Base-by-base conservation (phyloP, 2,888 invertebrate species). In the Xanthostigma xanthostigma region DNA sequence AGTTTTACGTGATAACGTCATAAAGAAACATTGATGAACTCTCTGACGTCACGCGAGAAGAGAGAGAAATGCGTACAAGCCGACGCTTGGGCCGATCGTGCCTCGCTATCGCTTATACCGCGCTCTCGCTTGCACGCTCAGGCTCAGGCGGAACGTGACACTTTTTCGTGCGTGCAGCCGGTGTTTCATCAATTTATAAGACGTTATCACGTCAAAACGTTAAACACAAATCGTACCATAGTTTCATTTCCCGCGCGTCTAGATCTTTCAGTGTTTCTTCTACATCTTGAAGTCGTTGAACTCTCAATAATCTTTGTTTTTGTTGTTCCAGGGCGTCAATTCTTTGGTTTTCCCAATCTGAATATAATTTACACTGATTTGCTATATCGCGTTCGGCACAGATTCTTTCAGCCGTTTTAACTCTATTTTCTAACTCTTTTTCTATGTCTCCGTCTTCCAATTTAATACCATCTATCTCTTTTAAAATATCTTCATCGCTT, bases 281-380 rank as follows among this genome's bases (percentile, higher is more conserved):
- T 57, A 85, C 71, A 50, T 78, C 72, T 11, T 67, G 57, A 8
- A 78, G 57, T 47, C 76, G 66, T 52, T 69, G 54, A 36, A 63
- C 60, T 41, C 60, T 68, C n/a, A 68, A 57, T 36, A 81, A 58
- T 48, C 76, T 67, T 54, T 70, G 60, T 36, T 75, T 60, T 66
- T 86, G 79, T 55, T 74, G 68, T 54, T 76, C 68, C 34, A 87
- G 63, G 54, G 74, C 72, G 39, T 67, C 59, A 56, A 75, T 66
- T 54, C 87, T 71, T 43, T 67, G 58, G 51, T 68, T 59, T 50
- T 71, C 74, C 84, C 81, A 85, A 46, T 70, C 64, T 49, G 67
- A 57, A 59, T 75, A 85, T 42, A 69, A 71, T 68, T 76, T 59
- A 53, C 69, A 62, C 59, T 83, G 83, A 35, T 66, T 55, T 11